Evolutionary conservation across 1,140 invertebrate species (phyloP).

Genomic region (Acromyrmex echinatior): DNA sequence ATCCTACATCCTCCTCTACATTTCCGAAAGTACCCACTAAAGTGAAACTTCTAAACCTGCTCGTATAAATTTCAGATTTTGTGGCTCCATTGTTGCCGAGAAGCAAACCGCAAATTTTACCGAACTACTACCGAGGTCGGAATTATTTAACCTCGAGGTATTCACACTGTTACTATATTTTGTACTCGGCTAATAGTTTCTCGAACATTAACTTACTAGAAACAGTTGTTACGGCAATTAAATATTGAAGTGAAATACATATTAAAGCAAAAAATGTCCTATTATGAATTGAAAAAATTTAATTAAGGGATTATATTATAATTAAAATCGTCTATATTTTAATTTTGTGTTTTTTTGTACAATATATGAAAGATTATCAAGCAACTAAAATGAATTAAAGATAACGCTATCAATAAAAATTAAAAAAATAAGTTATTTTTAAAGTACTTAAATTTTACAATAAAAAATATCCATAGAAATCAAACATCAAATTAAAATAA

Average conservation of each 20-base stretch:
- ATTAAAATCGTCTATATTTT: background rate
- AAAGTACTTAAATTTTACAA: background rate
- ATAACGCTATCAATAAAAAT: background rate
- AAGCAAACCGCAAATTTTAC: constrained; percentile 54
- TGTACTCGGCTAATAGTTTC: background rate
- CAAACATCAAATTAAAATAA: background rate
- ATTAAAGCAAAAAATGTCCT: background rate
- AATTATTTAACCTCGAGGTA: constrained; percentile 41
- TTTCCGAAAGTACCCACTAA: constrained; percentile 39
- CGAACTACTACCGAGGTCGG: constrained; percentile 24
- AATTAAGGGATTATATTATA: background rate
- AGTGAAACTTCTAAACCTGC: constrained; percentile 57
- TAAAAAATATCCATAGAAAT: background rate
- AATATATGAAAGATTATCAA: background rate
- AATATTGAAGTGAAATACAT: background rate
- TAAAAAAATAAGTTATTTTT: background rate
- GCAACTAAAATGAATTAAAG: background rate
- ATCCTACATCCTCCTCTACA: constrained; percentile 14
- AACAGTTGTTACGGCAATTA: background rate
- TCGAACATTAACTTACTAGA: background rate
- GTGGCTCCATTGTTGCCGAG: constrained; percentile 51
- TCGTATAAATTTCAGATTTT: constrained; percentile 65
- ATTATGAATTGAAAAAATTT: background rate
- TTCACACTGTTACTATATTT: background rate
- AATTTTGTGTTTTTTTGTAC: background rate